phyloP scores from a whole-genome alignment of 1,140 invertebrate genomes.

The Dendroctonus valens region DNA sequence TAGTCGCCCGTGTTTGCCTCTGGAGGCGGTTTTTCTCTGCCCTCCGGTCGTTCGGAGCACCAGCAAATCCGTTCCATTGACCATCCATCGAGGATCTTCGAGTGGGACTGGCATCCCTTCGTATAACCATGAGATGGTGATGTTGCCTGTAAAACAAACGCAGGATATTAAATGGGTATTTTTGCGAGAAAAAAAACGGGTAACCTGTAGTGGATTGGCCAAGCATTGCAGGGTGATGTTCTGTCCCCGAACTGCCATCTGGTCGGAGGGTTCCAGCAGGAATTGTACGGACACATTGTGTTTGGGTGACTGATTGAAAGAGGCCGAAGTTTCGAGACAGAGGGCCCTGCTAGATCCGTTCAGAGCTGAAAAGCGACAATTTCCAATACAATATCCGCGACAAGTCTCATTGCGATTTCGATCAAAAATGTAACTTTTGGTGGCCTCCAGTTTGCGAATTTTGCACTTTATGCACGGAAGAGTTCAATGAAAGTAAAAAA shows the following conservation, averaged over 20 bases:
- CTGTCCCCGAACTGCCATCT: constrained; percentile 39
- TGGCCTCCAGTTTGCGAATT: no score
- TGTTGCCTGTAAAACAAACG: constrained; percentile 15
- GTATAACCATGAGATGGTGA: constrained; percentile 41
- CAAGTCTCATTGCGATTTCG: no score
- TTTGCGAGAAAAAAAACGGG: neutral
- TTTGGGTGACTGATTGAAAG: constrained; percentile 9
- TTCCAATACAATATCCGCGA: no score
- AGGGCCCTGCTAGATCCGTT: constrained; percentile 21
- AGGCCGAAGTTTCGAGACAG: constrained; percentile 7
- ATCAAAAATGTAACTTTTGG: no score
- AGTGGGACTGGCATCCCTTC: constrained; percentile 32
- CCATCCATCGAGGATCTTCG: constrained; percentile 36
- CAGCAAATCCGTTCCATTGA: constrained; percentile 36
- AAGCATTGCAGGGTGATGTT: constrained; percentile 38
- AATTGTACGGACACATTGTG: constrained; percentile 24
- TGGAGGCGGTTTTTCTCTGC: constrained; percentile 27
- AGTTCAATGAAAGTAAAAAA: no score
- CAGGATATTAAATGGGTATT: constrained; percentile 3
- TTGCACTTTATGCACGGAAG: no score
- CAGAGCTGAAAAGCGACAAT: constrained; percentile 30
- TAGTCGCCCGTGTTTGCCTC: constrained; percentile 38
- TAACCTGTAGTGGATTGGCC: constrained; percentile 33
- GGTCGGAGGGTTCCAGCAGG: constrained; percentile 41
- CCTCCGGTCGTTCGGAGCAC: constrained; percentile 36